Evolutionary conservation across 2,113 vertebrate genomes (phyloP).

Genomic region (Origma solitaria): DNA sequence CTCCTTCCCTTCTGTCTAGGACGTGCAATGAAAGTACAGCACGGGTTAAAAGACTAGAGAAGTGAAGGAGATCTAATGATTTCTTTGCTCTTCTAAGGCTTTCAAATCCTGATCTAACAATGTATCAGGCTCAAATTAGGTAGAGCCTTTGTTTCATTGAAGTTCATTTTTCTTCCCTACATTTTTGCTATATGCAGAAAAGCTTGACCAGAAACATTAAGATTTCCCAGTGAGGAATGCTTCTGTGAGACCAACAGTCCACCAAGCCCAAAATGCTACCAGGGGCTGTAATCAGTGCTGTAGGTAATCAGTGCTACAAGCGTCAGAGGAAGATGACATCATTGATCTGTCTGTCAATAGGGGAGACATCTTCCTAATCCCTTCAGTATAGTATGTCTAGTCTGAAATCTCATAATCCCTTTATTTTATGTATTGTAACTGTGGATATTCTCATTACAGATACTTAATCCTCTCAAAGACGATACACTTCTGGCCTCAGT

Average conservation of each 20-base stretch:
- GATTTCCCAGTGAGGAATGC: neutral
- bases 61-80: neutral
- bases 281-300: neutral
- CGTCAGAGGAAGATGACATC: neutral
- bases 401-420: slow-evolving; percentile 16
- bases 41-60: neutral
- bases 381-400: neutral
- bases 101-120: neutral
- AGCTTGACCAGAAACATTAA: neutral
- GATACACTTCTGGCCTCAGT: neutral
- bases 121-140: neutral
- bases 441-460: slow-evolving; percentile 1
- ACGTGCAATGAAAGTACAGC: neutral
- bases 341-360: neutral
- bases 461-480: slow-evolving; percentile 24
- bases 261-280: neutral
- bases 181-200: neutral
- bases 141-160: neutral
- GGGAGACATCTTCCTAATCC: slow-evolving; percentile 8
- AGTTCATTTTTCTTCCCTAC: neutral
- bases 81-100: neutral
- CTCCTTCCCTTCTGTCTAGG: neutral
- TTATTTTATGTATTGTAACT: neutral
- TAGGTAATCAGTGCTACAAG: neutral
- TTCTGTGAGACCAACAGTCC: neutral